A percentile compares a stretch with the other conserved stretches of the same genome.
These are phyloP conservation scores for Oncorhynchus clarkii DNA, from an alignment of 2,113 vertebrate genomes.

Conservation along the genomic window DNA sequence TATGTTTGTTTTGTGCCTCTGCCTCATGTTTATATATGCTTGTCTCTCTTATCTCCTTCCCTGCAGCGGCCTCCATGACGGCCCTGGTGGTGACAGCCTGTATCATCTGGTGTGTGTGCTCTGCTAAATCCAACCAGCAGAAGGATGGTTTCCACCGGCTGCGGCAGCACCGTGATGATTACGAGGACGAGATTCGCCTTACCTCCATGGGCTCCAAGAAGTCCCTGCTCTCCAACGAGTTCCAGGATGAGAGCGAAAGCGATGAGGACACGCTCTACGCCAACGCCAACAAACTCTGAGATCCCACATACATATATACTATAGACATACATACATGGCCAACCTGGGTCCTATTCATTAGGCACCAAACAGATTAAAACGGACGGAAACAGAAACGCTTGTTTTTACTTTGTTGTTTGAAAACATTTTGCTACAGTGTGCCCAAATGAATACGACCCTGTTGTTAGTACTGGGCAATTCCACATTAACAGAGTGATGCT, in stretches of 20 bases:
- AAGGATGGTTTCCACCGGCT: slow-evolving; percentile 97
- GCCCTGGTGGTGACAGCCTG: slow-evolving; percentile 90
- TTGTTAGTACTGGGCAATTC: too few relatives aligned
- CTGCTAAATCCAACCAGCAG: slow-evolving; percentile 92
- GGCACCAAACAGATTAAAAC: too few relatives aligned
- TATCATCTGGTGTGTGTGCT: slow-evolving; percentile 97
- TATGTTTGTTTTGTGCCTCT: background rate
- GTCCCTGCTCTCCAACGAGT: slow-evolving; percentile 90
- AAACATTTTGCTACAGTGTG: too few relatives aligned
- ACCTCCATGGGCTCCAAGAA: slow-evolving; percentile 95
- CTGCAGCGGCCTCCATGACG: slow-evolving; percentile 89
- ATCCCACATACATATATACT: slow-evolving; percentile 47
- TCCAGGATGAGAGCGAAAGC: slow-evolving; percentile 98
- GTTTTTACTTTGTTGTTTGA: too few relatives aligned
- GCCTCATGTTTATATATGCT: background rate
- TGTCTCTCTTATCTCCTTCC: background rate
- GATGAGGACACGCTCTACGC: slow-evolving; percentile 96
- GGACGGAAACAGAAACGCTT: slow-evolving; percentile 32
- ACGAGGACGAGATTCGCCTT: slow-evolving; percentile 93
- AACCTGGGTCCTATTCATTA: too few relatives aligned
- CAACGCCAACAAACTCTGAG: slow-evolving; percentile 94
- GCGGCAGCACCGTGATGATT: slow-evolving; percentile 90
- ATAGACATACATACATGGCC: slow-evolving; percentile 50
- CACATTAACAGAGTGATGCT: too few relatives aligned
- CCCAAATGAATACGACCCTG: too few relatives aligned